These are phyloP conservation scores for Hestina assimilis DNA, from an alignment of 1,140 invertebrate genomes.

Conservation along the genomic window DNA sequence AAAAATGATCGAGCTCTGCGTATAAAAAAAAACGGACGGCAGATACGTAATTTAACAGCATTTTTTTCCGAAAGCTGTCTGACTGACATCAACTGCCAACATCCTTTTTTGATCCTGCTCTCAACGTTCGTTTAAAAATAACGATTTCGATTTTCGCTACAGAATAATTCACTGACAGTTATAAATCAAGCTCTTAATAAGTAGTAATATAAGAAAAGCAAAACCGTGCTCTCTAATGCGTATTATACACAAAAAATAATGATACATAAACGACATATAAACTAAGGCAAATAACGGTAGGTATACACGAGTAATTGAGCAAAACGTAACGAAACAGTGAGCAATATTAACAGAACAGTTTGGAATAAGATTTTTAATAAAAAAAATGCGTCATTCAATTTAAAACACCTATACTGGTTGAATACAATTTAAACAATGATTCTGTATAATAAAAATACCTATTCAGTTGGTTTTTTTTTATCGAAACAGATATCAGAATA, in stretches of 20 bases:
- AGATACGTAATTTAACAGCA: conserved; percentile 14
- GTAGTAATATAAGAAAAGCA: conserved; percentile 70
- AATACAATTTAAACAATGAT: conserved; percentile 2
- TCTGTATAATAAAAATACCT: not conserved
- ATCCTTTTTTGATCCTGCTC: not conserved
- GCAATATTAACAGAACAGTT: conserved; percentile 56
- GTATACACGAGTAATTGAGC: conserved; percentile 70
- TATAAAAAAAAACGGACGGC: conserved; percentile 26
- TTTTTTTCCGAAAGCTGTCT: not conserved
- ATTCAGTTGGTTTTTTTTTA: not conserved
- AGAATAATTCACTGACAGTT: conserved; percentile 36
- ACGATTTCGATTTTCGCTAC: conserved; percentile 16
- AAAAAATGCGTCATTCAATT: not conserved
- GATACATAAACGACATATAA: conserved; percentile 42
- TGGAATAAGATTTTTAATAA: conserved; percentile 4
- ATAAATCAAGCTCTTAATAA: conserved; percentile 59
- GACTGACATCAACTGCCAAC: conserved; percentile 4
- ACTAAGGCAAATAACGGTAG: conserved; percentile 61
- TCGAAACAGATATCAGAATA: conserved; percentile 26
- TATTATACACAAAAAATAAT: conserved; percentile 58
- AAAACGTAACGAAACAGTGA: conserved; percentile 75
- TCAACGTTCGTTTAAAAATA: not conserved
- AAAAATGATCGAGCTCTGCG: conserved; percentile 21
- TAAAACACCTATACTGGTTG: conserved; percentile 14
- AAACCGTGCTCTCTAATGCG: conserved; percentile 74